Evolutionary conservation across 1,140 invertebrate genomes (phyloP), one percentile per base, ranked within the genome.

Genomic region (Panagrolaimus sp.): DNA sequence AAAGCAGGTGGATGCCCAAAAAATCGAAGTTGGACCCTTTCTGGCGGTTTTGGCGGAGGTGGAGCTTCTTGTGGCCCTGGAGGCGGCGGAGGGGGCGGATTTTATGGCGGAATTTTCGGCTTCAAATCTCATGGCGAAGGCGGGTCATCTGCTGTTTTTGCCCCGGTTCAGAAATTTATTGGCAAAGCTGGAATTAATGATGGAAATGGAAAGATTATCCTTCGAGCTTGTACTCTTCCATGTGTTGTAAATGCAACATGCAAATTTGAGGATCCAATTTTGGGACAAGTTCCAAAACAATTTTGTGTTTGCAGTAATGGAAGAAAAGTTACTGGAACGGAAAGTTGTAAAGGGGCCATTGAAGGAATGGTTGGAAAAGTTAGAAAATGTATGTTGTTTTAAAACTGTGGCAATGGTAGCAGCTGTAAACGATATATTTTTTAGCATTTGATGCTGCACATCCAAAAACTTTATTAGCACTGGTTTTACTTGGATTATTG

Each of bases 21-120:
- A 12, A 26, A 17, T 38, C 68, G 43, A 14, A 52, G n/a, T 21
- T 68, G 26, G 32, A 17, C 17, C 3, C 32, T 71, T 47, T n/a
- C 72, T 14, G 63, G 71, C 5, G 71, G 70, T 32, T 45, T 32
- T 76, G 72, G 62, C 74, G 75, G 15, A 10, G 45, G 28, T 38
- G 73, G 47, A 46, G 72, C 17, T 17, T 65, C 12, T 73, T 63
- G 74, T 24, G 76, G 76, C 8, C 17, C 21, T 26, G 74, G 74
- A 17, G 74, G 74, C 43, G 73, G 74, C 6, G 74, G 74, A 17
- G 74, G 74, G 9, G 74, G 45, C 1, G 74, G 74, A 6, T 68
- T 72, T 55, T 71, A 45, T 64, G 73, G 73, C 43, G 46, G 44
- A 8, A 17, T 28, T 4, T 28, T 28, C 8, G 52, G 52, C 12